A percentile compares a stretch with the other conserved stretches of the same genome.
These are phyloP conservation scores for Dicrurus megarhynchus DNA, from an alignment of 2,113 vertebrate species.

Conservation along the genomic window DNA sequence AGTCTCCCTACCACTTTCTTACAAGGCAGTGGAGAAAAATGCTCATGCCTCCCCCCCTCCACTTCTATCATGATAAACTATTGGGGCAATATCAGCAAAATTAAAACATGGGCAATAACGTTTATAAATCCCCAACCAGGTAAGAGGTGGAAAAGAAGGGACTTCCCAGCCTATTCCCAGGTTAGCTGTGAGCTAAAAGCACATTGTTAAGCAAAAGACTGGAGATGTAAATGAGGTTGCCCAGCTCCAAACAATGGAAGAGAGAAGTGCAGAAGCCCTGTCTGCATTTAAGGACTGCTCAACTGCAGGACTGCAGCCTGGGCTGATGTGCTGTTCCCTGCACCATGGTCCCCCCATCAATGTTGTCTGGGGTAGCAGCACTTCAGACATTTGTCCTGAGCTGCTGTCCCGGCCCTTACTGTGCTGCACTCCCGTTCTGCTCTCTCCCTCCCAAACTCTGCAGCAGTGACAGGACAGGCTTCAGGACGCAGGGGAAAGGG, in stretches of 20 bases:
- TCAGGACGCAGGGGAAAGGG: background rate
- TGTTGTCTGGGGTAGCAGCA: rapidly evolving
- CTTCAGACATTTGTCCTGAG: background rate
- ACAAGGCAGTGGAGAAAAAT: background rate
- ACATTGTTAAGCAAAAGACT: background rate
- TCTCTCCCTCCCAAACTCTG: background rate
- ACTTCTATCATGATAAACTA: background rate
- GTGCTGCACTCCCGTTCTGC: background rate
- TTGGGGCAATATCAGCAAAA: background rate
- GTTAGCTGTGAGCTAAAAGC: background rate
- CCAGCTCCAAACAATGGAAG: background rate
- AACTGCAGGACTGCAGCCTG: background rate
- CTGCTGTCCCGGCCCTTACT: background rate
- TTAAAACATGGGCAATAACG: background rate
- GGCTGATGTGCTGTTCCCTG: background rate
- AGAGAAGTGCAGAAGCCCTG: background rate
- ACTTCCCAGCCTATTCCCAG: background rate
- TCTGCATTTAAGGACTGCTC: background rate
- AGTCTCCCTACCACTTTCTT: background rate
- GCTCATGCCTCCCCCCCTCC: rapidly evolving
- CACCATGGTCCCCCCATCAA: rapidly evolving
- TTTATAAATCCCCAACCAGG: background rate
- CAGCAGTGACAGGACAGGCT: background rate
- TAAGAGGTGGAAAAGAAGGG: background rate
- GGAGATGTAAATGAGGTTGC: background rate